Evolutionary conservation across 2,797 vertebrate species (phyloP), one percentile per base, ranked within the genome.

Genomic region (Premnoplex brunnescens): DNA sequence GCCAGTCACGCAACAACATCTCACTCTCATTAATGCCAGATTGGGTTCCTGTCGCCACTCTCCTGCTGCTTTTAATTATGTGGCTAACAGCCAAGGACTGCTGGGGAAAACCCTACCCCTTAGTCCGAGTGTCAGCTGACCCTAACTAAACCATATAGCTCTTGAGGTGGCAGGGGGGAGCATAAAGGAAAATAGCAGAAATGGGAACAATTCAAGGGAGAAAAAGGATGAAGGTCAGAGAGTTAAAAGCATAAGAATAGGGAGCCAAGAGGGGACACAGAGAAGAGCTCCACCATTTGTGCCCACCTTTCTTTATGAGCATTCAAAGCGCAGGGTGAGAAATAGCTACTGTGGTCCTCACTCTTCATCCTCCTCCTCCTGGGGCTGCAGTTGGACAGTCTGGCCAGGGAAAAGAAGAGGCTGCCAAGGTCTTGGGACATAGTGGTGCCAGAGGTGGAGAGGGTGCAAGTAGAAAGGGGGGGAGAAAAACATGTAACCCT

Each of bases 21-120:
- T 72, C 7, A 0, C 58, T 87, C 84, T 93, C 89, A 84, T 92
- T 96, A 96, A 96, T 91, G 85, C 84, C 52, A 32, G 74, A 85
- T n/a, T 83, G 64, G 59, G 88, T 85, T 96, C 78, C 95, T 6
- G 4, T 44, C 1, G 2, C 83, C 0, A 1, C 32, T 93, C 74
- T 58, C 86, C 86, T 0, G 2, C 86, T 91, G 94, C 55, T 93
- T 94, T 93, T 94, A 93, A 79, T 92, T 72, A 43, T 48, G 75
- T 87, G 92, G 86, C 84, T 56, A 17, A 21, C 5, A 3, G 75
- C 94, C 89, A 95, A 89, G n/a, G 49, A 41, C 69, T 56, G 64
- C 78, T 89, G 93, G 90, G 96, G 92, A 94, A 94, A 96, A 93
- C 88, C 91, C 89, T 73, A 82, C 41, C 49, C 81, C 26, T 86